Conservation (phyloP, 2,888 invertebrate species). For the Parnassius apollo region DNA sequence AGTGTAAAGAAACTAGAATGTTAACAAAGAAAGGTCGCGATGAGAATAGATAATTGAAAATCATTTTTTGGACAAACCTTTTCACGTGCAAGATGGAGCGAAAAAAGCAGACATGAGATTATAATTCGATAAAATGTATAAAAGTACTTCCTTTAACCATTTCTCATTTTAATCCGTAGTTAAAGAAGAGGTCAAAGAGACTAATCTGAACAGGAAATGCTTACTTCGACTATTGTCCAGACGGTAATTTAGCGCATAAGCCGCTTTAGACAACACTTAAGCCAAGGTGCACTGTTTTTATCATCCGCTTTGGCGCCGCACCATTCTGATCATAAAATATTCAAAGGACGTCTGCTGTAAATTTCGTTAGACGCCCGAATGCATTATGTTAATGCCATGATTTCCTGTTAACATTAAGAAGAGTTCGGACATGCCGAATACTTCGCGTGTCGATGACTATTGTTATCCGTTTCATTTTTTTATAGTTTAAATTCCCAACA, state of each 20-base stretch:
- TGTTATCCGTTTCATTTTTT: slow-evolving; percentile 43
- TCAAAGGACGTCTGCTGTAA: slow-evolving; percentile 51
- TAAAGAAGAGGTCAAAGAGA: slow-evolving; percentile 4
- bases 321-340: slow-evolving; percentile 49
- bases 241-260: slow-evolving; percentile 32
- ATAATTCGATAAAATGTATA: slow-evolving; percentile 34
- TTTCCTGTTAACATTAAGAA: slow-evolving; percentile 62
- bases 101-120: slow-evolving; percentile 29
- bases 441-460: slow-evolving; percentile 56
- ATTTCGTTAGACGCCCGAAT: slow-evolving; percentile 64
- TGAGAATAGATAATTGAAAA: slow-evolving; percentile 45
- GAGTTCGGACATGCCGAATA: slow-evolving; percentile 43
- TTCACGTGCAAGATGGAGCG: slow-evolving; percentile 28
- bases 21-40: slow-evolving; percentile 42
- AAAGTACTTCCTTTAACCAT: slow-evolving; percentile 38
- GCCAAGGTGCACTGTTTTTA: slow-evolving; percentile 41
- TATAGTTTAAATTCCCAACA: slow-evolving; percentile 55
- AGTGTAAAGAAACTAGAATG: slow-evolving; percentile 44
- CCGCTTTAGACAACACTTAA: slow-evolving; percentile 25
- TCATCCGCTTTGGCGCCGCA: slow-evolving; percentile 47
- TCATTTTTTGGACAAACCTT: slow-evolving; percentile 40
- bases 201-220: slow-evolving; percentile 24
- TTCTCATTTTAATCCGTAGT: slow-evolving; percentile 20
- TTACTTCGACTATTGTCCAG: slow-evolving; percentile 30
- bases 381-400: slow-evolving; percentile 67